These are phyloP conservation scores for Cephus pulcher DNA, from an alignment of 2,888 invertebrate genomes.

Conservation along the genomic window DNA sequence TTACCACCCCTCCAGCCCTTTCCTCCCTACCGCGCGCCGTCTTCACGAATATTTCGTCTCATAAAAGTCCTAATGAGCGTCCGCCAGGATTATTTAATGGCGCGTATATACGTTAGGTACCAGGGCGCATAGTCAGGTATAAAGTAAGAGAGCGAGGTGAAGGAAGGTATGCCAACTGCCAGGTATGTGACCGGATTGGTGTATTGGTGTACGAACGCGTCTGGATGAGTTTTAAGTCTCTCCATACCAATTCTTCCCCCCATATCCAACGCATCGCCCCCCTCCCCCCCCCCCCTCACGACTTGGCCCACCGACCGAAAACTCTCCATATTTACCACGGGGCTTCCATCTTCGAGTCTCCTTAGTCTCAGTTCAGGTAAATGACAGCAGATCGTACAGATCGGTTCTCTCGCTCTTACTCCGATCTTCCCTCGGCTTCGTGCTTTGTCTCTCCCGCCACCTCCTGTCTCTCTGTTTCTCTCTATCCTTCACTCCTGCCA, in stretches of 20 bases:
- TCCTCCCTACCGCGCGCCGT: neutral
- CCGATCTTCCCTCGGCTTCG: constrained; percentile 1
- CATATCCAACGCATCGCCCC: no score
- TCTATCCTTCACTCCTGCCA: constrained; percentile 8
- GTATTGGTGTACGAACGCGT: constrained; percentile 5
- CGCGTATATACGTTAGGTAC: constrained; percentile 42
- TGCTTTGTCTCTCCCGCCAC: neutral
- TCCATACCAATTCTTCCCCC: constrained; percentile 4
- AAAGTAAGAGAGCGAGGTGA: constrained; percentile 34
- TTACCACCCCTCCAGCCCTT: no score
- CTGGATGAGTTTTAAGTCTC: constrained; percentile 4
- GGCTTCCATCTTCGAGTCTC: no score
- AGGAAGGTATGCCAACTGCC: constrained; percentile 29
- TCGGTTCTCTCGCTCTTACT: constrained; percentile 15
- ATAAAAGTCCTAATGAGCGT: constrained; percentile 61
- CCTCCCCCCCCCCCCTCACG: no score
- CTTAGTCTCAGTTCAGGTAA: constrained; percentile 15
- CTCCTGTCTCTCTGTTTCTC: constrained; percentile 15
- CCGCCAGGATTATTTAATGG: constrained; percentile 60
- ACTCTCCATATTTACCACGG: constrained; percentile 7
- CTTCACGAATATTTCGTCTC: constrained; percentile 53
- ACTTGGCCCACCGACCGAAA: neutral
- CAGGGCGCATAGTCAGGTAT: constrained; percentile 47
- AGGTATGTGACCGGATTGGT: constrained; percentile 35
- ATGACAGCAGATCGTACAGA: constrained; percentile 24